Evolutionary conservation across 35 echinoderm and acorn worm species (phyloP).

Genomic region (Holothuria glaberrima): DNA sequence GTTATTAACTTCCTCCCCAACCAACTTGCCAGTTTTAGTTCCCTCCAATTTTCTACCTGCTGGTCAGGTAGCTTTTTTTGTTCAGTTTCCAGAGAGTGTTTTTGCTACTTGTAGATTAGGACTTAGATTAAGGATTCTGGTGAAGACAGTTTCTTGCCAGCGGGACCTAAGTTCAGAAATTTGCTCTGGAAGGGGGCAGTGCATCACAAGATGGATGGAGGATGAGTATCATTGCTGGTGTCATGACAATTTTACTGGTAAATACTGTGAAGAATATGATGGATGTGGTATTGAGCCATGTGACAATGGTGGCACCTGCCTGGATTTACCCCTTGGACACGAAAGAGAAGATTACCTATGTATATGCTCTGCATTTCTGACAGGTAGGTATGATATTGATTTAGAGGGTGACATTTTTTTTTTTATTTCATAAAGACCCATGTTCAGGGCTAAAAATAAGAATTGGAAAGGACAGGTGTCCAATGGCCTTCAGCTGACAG

Average conservation of each 20-base stretch:
- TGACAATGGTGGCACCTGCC: constrained; percentile 43
- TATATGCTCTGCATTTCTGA: constrained; percentile 14
- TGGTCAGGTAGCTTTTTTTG: constrained; percentile 42
- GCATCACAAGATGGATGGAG: constrained; percentile 34
- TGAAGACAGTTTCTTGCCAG: constrained; percentile 32
- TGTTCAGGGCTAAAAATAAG: no score
- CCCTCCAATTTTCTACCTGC: constrained; percentile 30
- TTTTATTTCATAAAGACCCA: no score
- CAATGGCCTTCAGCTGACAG: no score
- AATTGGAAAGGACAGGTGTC: no score
- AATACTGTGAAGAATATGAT: constrained; percentile 61
- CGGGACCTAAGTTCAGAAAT: background rate
- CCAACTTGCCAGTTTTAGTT: constrained; percentile 8
- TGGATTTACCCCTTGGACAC: background rate
- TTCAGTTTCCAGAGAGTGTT: constrained; percentile 24
- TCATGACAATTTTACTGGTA: constrained; percentile 27
- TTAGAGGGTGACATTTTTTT: no score
- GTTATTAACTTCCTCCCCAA: constrained; percentile 4
- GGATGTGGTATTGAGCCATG: constrained; percentile 45
- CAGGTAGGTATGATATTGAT: constrained; percentile 52
- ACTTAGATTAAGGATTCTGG: constrained; percentile 37
- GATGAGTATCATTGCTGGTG: constrained; percentile 45
- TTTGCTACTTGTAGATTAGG: constrained; percentile 60
- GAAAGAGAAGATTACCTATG: constrained; percentile 14
- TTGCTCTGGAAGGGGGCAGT: constrained; percentile 41